Conservation (phyloP, 2,113 vertebrate species). For the Propithecus coquereli region DNA sequence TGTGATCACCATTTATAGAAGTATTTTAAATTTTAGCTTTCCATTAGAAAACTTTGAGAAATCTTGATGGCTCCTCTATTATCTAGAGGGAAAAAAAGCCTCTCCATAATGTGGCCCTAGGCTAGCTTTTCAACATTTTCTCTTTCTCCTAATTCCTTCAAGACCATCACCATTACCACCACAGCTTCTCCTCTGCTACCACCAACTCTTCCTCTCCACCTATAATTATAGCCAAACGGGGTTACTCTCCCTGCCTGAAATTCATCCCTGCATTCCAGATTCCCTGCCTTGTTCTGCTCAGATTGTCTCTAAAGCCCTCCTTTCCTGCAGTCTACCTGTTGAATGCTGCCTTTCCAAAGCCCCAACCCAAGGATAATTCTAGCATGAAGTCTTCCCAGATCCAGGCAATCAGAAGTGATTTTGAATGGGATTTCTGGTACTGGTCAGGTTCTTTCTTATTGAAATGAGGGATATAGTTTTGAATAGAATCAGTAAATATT, state of each 20-base stretch:
- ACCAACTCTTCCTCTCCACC: neutral
- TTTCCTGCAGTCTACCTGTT: neutral
- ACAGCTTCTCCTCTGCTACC: neutral
- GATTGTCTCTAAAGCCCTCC: neutral
- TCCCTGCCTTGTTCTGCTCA: neutral
- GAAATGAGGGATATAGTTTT: neutral
- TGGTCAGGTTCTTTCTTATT: neutral
- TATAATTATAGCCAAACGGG: neutral
- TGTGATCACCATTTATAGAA: neutral
- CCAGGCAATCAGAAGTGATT: neutral
- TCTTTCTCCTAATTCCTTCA: neutral
- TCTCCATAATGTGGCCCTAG: neutral
- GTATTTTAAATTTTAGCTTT: conserved; percentile 21
- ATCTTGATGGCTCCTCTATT: neutral
- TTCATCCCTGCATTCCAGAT: neutral
- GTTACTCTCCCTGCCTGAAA: neutral
- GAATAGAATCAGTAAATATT: neutral
- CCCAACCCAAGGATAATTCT: neutral
- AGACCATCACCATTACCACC: neutral
- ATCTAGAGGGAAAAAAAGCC: neutral
- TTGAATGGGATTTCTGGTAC: neutral
- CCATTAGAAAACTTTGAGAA: neutral
- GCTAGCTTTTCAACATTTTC: neutral
- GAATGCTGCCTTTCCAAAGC: neutral
- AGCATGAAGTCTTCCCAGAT: neutral